Evolutionary conservation across 2,113 vertebrate genomes (phyloP).

Genomic region (Pionites leucogaster): DNA sequence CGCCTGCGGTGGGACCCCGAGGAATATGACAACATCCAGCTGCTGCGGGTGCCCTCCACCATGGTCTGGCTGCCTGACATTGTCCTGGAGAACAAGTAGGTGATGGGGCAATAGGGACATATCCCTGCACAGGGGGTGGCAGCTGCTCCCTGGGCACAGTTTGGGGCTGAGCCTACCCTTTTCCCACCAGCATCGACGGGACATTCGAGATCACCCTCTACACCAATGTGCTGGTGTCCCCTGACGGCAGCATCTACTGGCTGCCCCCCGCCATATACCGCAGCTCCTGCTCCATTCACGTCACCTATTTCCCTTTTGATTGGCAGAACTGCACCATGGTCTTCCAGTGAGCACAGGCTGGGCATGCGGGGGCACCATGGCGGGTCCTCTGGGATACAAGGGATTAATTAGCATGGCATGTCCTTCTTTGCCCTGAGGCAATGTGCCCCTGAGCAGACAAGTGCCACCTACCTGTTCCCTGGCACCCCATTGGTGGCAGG

Average conservation of each 20-base stretch:
- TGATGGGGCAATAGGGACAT: not conserved
- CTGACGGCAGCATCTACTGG: constrained; percentile 86
- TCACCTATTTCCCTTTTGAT: constrained; percentile 96
- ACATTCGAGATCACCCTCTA: constrained; percentile 91
- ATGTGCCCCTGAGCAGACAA: not conserved
- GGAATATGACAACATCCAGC: constrained; percentile 81
- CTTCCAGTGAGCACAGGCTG: constrained; percentile 82
- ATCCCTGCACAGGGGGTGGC: not conserved
- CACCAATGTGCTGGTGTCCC: constrained; percentile 84
- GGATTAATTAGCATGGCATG: not conserved
- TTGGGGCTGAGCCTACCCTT: not conserved
- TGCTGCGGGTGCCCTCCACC: constrained; percentile 85
- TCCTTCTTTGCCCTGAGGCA: not conserved
- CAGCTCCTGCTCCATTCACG: constrained; percentile 85
- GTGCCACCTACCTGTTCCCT: not conserved
- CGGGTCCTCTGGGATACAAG: not conserved
- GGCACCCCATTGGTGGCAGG: too few relatives aligned
- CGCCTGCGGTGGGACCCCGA: constrained; percentile 85
- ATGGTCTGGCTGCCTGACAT: constrained; percentile 92
- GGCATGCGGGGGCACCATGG: accelerated
- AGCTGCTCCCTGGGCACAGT: accelerated
- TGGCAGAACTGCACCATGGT: constrained; percentile 98
- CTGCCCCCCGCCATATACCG: constrained; percentile 93
- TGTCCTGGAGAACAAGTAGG: constrained; percentile 94
- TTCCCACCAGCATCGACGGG: constrained; percentile 82